Conservation (phyloP, 1,140 invertebrate genomes). For the Helicorthomorpha holstii region DNA sequence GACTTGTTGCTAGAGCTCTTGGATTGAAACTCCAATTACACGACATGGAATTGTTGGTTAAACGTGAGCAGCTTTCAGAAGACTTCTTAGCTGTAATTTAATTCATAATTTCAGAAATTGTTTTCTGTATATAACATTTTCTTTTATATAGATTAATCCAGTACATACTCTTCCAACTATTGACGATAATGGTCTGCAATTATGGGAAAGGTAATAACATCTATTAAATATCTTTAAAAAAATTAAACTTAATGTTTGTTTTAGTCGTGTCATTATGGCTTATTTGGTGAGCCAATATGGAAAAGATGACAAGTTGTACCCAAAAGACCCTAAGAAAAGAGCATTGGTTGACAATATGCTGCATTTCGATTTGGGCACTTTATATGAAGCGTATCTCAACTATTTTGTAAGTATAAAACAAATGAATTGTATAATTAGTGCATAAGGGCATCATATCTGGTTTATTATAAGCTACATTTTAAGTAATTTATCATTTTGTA, state of each 20-base stretch:
- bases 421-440: too few species aligned
- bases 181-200: constrained; percentile 15
- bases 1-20: too few species aligned
- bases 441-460: too few species aligned
- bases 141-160: constrained; percentile 14
- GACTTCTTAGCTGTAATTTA: too few species aligned
- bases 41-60: too few species aligned
- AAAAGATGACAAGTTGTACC: constrained; percentile 48
- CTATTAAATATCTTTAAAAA: background rate
- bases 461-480: too few species aligned
- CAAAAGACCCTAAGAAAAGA: constrained; percentile 42
- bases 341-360: constrained; percentile 53
- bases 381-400: background rate
- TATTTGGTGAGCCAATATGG: constrained; percentile 53
- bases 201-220: constrained; percentile 11
- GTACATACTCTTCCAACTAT: constrained; percentile 15
- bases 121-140: background rate
- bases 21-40: too few species aligned
- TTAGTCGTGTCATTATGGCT: constrained; percentile 45
- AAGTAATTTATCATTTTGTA: too few species aligned
- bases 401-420: background rate
- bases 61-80: too few species aligned
- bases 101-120: too few species aligned
- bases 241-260: background rate
- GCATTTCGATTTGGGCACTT: constrained; percentile 45